A percentile compares a stretch with the other conserved stretches of the same genome.
Conservation (phyloP, 2,888 invertebrate species). For the Chamaedrilus cognettii region DNA sequence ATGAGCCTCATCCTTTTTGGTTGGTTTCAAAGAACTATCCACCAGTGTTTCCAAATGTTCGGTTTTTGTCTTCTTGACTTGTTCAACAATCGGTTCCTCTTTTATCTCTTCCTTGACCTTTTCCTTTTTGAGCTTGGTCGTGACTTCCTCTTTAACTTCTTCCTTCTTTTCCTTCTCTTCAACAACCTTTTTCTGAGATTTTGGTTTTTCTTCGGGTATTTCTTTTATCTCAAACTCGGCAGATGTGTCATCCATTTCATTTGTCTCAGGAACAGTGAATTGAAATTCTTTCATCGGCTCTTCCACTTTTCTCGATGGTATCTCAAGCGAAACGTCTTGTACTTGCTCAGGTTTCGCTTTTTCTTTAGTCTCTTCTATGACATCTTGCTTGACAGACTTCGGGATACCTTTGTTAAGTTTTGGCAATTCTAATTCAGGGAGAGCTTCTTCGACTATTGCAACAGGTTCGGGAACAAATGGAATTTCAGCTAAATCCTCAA, state of each 20-base stretch:
- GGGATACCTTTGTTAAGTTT: too few species aligned
- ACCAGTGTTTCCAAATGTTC: background rate
- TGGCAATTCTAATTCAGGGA: too few species aligned
- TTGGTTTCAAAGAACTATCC: background rate
- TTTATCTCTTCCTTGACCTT: constrained; percentile 7
- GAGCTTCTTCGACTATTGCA: too few species aligned
- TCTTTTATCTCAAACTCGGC: background rate
- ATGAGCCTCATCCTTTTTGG: background rate
- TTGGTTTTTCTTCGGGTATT: background rate
- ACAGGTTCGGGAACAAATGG: too few species aligned
- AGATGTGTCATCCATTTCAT: background rate
- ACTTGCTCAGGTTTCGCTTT: constrained; percentile 1
- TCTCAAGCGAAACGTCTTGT: background rate
- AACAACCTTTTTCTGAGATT: background rate
- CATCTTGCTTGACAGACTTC: too few species aligned
- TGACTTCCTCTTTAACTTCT: background rate
- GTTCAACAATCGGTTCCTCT: background rate
- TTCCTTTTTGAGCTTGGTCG: background rate
- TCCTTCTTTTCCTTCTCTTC: background rate
- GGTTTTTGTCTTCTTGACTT: background rate
- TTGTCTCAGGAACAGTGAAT: background rate
- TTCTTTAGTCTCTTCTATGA: background rate
- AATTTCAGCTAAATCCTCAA: too few species aligned
- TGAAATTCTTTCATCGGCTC: background rate
- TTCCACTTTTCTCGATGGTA: background rate